Percentiles rank a stretch among this genome's conserved stretches.
These are phyloP conservation scores for Cossypha dichroa DNA, from an alignment of 2,797 vertebrate species.

Conservation along the genomic window DNA sequence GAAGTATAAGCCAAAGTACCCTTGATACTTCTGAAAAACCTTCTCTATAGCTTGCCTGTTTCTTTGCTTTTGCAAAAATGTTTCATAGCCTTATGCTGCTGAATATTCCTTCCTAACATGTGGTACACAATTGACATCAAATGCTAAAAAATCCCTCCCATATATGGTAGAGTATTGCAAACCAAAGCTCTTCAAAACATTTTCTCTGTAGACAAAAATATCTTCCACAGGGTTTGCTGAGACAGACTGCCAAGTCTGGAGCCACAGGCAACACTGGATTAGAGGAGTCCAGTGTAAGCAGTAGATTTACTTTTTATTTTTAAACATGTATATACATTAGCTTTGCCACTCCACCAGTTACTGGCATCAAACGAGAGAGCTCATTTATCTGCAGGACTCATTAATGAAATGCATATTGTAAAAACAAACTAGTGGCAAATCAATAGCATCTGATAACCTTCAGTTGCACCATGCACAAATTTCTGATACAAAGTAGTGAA, in stretches of 20 bases:
- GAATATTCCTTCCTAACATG: conserved; percentile 11
- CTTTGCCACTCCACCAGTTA: neutral
- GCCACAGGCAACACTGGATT: conserved; percentile 16
- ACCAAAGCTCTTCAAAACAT: conserved; percentile 51
- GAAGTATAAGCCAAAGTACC: neutral
- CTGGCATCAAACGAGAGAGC: neutral
- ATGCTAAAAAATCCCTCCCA: conserved; percentile 48
- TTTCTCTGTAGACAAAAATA: conserved; percentile 63
- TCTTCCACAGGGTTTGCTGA: neutral
- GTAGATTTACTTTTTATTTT: neutral
- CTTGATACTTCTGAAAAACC: neutral
- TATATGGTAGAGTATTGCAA: conserved; percentile 61
- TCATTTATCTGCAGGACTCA: neutral
- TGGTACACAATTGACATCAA: conserved; percentile 40
- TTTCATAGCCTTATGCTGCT: neutral
- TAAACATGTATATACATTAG: neutral
- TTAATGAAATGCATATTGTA: neutral
- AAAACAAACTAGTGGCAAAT: neutral
- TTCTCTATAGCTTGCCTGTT: neutral
- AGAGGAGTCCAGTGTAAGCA: neutral
- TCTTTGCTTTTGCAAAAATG: neutral
- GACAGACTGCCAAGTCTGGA: conserved; percentile 49
- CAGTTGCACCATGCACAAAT: neutral
- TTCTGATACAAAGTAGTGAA: neutral
- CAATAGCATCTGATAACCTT: neutral